These are phyloP conservation scores for Aphidoletes aphidimyza DNA, from an alignment of 2,888 invertebrate genomes.

Conservation along the genomic window DNA sequence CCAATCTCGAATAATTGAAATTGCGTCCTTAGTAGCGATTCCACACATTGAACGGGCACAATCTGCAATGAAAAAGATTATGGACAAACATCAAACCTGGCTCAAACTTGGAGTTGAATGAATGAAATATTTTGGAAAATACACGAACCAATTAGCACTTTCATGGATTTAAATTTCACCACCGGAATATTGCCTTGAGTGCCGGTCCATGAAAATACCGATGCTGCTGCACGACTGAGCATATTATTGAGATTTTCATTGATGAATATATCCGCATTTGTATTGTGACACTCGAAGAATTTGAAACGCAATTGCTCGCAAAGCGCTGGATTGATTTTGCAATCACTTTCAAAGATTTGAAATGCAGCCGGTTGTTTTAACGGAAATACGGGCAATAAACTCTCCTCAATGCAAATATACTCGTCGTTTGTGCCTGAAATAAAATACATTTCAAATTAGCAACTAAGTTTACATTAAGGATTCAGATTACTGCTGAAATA, in stretches of 20 bases:
- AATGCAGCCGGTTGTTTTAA: slow-evolving; percentile 49
- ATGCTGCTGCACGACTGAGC: slow-evolving; percentile 16
- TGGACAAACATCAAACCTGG: too few species aligned
- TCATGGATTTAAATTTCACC: neutral
- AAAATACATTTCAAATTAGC: neutral
- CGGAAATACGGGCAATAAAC: slow-evolving; percentile 26
- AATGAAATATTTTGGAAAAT: neutral
- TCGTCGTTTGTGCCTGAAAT: slow-evolving; percentile 16
- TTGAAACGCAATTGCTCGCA: neutral
- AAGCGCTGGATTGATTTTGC: slow-evolving; percentile 13
- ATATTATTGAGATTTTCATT: neutral
- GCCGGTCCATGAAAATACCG: slow-evolving; percentile 43
- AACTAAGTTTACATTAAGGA: too few species aligned
- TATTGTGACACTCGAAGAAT: neutral
- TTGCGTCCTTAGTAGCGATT: neutral
- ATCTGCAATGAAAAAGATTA: too few species aligned
- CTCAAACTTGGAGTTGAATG: too few species aligned
- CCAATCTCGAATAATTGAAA: neutral
- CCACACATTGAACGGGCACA: neutral
- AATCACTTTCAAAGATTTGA: slow-evolving; percentile 55
- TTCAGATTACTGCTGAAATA: too few species aligned
- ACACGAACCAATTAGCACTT: slow-evolving; percentile 52
- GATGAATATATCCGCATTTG: neutral
- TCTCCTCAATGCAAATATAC: slow-evolving; percentile 4
- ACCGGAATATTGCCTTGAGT: slow-evolving; percentile 27